Percentiles rank a stretch among this genome's conserved stretches.
These are phyloP conservation scores for Vombatus ursinus DNA, from an alignment of 2,113 vertebrate genomes.

Conservation along the genomic window DNA sequence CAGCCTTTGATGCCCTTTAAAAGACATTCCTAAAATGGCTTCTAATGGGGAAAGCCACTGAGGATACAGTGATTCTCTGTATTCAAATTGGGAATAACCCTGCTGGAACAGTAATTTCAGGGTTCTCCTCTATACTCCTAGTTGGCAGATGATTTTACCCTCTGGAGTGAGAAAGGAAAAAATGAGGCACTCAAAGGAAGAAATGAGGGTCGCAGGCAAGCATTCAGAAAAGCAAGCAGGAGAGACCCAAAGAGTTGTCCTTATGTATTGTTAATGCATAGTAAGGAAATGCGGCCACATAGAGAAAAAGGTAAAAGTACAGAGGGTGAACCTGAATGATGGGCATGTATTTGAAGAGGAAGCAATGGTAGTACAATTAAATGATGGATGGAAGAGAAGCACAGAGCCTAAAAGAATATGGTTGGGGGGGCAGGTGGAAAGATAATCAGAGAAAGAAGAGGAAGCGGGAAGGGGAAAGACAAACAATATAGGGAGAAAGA, in stretches of 20 bases:
- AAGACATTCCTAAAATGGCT: neutral
- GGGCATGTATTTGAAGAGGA: neutral
- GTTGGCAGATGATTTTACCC: neutral
- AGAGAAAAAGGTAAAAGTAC: neutral
- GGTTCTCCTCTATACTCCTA: neutral
- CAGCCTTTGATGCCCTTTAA: neutral
- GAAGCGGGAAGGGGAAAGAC: neutral
- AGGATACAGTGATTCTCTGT: neutral
- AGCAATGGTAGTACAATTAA: neutral
- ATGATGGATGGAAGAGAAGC: neutral
- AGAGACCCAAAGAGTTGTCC: neutral
- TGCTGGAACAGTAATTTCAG: neutral
- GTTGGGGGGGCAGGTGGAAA: neutral
- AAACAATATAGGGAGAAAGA: neutral
- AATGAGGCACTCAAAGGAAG: neutral
- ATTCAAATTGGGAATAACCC: neutral
- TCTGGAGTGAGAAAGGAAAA: neutral
- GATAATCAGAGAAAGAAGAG: neutral
- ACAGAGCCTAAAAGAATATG: neutral
- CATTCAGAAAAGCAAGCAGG: neutral
- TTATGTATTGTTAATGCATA: neutral
- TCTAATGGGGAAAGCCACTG: neutral
- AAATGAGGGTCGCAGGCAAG: fast-evolving
- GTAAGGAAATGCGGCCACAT: neutral
- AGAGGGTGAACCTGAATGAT: neutral